Conservation (phyloP, 2,113 vertebrate genomes). For the Verasper variegatus region DNA sequence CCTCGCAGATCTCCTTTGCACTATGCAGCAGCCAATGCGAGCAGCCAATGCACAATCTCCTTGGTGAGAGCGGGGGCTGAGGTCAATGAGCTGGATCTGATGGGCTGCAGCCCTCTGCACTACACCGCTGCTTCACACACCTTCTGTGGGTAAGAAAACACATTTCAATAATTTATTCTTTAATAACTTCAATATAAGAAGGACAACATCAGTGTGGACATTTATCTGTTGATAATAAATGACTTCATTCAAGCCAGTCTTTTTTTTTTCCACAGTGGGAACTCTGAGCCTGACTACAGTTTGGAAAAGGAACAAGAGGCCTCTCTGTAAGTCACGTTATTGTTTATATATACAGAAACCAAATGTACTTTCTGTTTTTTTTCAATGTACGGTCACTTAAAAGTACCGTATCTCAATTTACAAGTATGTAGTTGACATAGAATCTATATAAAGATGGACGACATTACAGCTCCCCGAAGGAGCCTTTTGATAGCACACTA, state of each 20-base stretch:
- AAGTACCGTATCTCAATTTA: no score
- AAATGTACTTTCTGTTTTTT: no score
- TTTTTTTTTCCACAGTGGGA: conserved; percentile 77
- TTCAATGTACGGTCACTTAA: no score
- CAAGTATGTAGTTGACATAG: no score
- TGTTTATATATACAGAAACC: background rate
- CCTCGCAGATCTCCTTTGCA: conserved; percentile 90
- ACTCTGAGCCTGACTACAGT: conserved; percentile 80
- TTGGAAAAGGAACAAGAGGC: conserved; percentile 90
- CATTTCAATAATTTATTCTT: background rate
- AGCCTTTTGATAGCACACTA: no score
- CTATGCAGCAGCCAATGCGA: conserved; percentile 93
- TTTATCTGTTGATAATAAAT: background rate
- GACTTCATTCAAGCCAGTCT: background rate
- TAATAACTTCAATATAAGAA: background rate
- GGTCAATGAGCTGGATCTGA: conserved; percentile 89
- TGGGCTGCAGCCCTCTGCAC: conserved; percentile 93
- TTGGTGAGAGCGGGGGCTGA: conserved; percentile 90
- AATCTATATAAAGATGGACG: no score
- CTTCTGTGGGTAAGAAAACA: conserved; percentile 86
- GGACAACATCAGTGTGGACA: background rate
- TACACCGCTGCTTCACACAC: conserved; percentile 93
- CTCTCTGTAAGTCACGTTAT: conserved; percentile 87
- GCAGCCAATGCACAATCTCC: conserved; percentile 90
- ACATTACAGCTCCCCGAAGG: no score